Evolutionary conservation across 2,888 invertebrate genomes (phyloP), one percentile per base, ranked within the genome.

Genomic region (Drosophila niveifrons): DNA sequence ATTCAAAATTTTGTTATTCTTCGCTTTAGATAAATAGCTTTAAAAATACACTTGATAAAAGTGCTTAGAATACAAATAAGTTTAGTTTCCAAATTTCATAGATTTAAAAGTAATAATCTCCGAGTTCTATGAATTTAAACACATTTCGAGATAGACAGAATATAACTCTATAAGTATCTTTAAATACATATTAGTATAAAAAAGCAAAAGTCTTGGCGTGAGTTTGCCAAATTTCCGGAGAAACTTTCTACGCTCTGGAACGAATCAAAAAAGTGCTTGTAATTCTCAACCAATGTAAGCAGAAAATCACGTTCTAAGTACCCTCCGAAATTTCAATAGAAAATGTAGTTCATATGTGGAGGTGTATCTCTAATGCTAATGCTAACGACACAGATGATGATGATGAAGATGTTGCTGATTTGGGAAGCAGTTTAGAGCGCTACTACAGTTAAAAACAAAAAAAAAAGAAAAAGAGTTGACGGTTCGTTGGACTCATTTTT

Each of bases 201-300:
- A n/a, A 53, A 58, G 39, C 23, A 29, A 59, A 51, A 23, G 18
- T 39, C 17, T n/a, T 7, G 13, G 15, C 23, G 10, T 29, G 9
- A 34, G 18, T 10, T 67, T 17, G 67, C 13, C 36, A 46, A 66
- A 34, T 53, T 63, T 28, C 9, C 39, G 15, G 2, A 41, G 23
- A 59, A 72, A 85, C 88, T 84, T 84, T 84, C 88, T 69, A 72
- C 58, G 17, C 68, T 72, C 46, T 69, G 57, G 72, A 75, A 77
- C 80, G 31, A 66, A 66, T 62, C 52, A 10, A 73, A 73, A 17
- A 77, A 31, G 41, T 39, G 34, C 47, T 58, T 65, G 63, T 66
- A 58, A 65, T 81, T 80, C 78, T 58, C 52, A 78, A 58, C 58
- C 58, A 18, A 63, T 77, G 65, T 10, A 52, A 44, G 61, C 36